Percentiles rank a stretch among this genome's conserved stretches.
These are phyloP conservation scores for Odontocolon sp. DNA, from an alignment of 2,888 invertebrate species.

Conservation along the genomic window DNA sequence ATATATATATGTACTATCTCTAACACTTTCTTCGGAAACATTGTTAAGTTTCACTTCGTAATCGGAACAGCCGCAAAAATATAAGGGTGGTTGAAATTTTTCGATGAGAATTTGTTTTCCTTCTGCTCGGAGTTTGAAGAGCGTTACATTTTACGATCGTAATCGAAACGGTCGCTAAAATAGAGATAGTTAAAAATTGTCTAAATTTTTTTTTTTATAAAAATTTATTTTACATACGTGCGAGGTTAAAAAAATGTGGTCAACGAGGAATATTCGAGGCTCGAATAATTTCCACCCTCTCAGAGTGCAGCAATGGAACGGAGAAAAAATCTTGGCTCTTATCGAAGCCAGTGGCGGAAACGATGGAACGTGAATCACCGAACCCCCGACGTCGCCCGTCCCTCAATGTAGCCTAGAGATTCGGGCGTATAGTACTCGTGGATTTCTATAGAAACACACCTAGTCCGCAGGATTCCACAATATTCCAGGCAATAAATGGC, in stretches of 20 bases:
- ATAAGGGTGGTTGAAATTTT: background rate
- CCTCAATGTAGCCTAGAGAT: conserved; percentile 20
- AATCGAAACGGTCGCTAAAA: too few relatives aligned
- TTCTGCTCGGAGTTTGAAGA: background rate
- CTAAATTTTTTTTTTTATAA: background rate
- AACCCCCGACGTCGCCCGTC: conserved; percentile 47
- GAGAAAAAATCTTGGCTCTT: conserved; percentile 65
- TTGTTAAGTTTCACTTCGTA: conserved; percentile 27
- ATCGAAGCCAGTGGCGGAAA: conserved; percentile 65
- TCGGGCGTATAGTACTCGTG: conserved; percentile 49
- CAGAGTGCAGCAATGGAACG: conserved; percentile 25
- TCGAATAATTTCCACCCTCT: conserved; percentile 60
- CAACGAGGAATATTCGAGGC: conserved; percentile 43
- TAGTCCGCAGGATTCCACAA: conserved; percentile 64
- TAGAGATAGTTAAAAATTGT: too few relatives aligned
- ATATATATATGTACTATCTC: background rate
- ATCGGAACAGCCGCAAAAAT: conserved; percentile 1
- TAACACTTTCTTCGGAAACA: conserved; percentile 27
- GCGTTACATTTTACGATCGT: too few relatives aligned
- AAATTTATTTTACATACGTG: background rate
- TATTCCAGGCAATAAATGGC: conserved; percentile 67
- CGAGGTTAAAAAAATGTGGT: background rate
- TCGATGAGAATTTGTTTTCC: background rate
- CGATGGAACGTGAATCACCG: conserved; percentile 65
- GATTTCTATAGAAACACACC: conserved; percentile 66